These are phyloP conservation scores for Oxyteleia sp. DNA, from an alignment of 2,888 invertebrate genomes.

Conservation along the genomic window DNA sequence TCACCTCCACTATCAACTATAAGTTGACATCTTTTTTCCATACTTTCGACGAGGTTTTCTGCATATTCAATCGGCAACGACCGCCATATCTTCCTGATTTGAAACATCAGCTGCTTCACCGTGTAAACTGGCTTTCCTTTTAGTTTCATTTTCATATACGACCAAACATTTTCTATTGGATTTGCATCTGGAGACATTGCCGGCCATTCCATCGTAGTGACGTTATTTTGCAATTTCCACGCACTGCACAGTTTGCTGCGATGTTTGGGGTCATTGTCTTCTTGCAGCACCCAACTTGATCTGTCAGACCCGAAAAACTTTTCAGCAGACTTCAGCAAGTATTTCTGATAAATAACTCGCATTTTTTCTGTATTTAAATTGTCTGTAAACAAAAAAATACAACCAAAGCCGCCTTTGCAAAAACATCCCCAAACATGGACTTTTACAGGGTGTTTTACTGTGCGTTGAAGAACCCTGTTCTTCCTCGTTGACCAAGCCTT, in stretches of 20 bases:
- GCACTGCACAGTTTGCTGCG: constrained; percentile 56
- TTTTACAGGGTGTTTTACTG: constrained; percentile 14
- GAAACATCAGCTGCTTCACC: constrained; percentile 23
- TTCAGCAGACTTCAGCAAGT: constrained; percentile 42
- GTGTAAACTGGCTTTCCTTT: constrained; percentile 39
- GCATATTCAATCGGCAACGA: constrained; percentile 42
- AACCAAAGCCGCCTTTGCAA: too few species aligned
- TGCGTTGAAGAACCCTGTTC: too few species aligned
- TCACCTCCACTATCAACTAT: constrained; percentile 58
- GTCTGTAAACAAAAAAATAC: constrained; percentile 48
- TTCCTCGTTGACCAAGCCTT: constrained; percentile 4
- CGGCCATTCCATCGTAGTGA: constrained; percentile 64
- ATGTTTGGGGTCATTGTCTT: constrained; percentile 45
- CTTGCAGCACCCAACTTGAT: constrained; percentile 48
- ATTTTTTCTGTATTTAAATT: constrained; percentile 56
- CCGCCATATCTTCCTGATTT: constrained; percentile 32
- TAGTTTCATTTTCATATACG: constrained; percentile 63
- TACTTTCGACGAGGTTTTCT: constrained; percentile 79
- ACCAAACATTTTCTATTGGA: constrained; percentile 67
- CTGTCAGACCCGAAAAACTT: constrained; percentile 43
- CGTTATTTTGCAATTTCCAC: constrained; percentile 64
- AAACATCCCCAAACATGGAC: constrained; percentile 22
- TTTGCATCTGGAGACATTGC: constrained; percentile 69
- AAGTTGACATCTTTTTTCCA: constrained; percentile 81
- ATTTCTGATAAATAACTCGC: constrained; percentile 43